A percentile compares a stretch with the other conserved stretches of the same genome.
Evolutionary conservation across 2,797 vertebrate genomes (phyloP).

Genomic region (Cyclura pinguis): DNA sequence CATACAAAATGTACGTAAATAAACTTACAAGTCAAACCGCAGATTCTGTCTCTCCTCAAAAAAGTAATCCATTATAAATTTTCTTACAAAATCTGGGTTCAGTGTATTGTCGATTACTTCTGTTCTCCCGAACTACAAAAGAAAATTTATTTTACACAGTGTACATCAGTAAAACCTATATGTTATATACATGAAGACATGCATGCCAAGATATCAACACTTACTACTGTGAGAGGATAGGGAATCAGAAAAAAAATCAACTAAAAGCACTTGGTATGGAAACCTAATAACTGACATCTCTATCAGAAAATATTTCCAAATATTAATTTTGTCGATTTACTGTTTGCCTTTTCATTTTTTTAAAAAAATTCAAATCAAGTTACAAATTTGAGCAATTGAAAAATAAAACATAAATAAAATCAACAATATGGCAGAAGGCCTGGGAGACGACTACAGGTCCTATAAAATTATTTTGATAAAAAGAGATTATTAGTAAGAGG

Average conservation of each 20-base stretch:
- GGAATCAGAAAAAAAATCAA: not conserved
- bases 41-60: conserved; percentile 98
- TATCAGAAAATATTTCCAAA: not conserved
- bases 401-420: not conserved
- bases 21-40: conserved; percentile 97
- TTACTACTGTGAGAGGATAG: no score
- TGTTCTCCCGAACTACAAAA: conserved; percentile 93
- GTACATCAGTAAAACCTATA: not conserved
- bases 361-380: not conserved
- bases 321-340: not conserved
- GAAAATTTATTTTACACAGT: conserved; percentile 52
- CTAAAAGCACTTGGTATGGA: not conserved
- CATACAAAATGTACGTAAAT: not conserved
- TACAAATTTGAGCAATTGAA: not conserved
- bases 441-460: no score
- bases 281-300: not conserved
- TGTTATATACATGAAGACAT: not conserved
- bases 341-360: not conserved
- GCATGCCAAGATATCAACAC: not conserved
- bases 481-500: not conserved
- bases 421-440: not conserved
- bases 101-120: conserved; percentile 99
- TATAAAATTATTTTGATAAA: not conserved
- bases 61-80: conserved; percentile 99
- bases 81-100: conserved; percentile 98